Percentiles rank a stretch among this genome's conserved stretches.
Conservation (phyloP, 2,888 invertebrate species). For the Seira ritae region DNA sequence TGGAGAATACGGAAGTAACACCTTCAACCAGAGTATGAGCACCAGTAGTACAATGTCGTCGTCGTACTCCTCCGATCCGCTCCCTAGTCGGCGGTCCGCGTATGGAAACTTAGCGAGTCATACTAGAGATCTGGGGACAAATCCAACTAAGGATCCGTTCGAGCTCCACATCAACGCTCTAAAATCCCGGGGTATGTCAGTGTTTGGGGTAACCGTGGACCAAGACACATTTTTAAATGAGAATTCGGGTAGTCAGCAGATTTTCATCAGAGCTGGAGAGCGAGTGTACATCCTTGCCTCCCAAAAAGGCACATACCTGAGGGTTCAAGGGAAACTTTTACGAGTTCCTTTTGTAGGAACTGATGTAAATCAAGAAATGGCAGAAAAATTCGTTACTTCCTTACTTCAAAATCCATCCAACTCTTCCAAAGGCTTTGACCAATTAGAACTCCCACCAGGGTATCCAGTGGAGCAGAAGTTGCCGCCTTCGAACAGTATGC, state of each 20-base stretch:
- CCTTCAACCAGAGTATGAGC: background rate
- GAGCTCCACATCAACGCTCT: conserved; percentile 60
- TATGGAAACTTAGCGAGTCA: too few relatives aligned
- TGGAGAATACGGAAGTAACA: too few relatives aligned
- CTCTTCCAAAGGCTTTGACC: too few relatives aligned
- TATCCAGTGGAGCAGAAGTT: conserved; percentile 61
- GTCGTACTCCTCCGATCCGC: too few relatives aligned
- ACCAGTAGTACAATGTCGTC: conserved; percentile 12
- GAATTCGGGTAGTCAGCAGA: conserved; percentile 68
- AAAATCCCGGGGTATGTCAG: conserved; percentile 63
- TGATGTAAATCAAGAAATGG: conserved; percentile 66
- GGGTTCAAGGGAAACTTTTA: conserved; percentile 94
- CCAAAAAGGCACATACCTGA: conserved; percentile 97
- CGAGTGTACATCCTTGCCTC: conserved; percentile 96
- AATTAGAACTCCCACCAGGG: too few relatives aligned
- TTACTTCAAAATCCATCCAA: conserved; percentile 64
- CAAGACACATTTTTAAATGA: conserved; percentile 69
- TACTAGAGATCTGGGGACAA: too few relatives aligned
- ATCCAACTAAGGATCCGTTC: conserved; percentile 54
- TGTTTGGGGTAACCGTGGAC: conserved; percentile 64
- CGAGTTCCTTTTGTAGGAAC: conserved; percentile 55
- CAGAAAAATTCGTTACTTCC: conserved; percentile 65
- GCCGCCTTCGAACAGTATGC: conserved; percentile 58
- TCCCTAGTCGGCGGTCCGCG: too few relatives aligned
- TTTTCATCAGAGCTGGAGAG: conserved; percentile 89